A percentile compares a stretch with the other conserved stretches of the same genome.
These are phyloP conservation scores for Kryptolebias marmoratus DNA, from an alignment of 2,113 vertebrate genomes.

Conservation along the genomic window DNA sequence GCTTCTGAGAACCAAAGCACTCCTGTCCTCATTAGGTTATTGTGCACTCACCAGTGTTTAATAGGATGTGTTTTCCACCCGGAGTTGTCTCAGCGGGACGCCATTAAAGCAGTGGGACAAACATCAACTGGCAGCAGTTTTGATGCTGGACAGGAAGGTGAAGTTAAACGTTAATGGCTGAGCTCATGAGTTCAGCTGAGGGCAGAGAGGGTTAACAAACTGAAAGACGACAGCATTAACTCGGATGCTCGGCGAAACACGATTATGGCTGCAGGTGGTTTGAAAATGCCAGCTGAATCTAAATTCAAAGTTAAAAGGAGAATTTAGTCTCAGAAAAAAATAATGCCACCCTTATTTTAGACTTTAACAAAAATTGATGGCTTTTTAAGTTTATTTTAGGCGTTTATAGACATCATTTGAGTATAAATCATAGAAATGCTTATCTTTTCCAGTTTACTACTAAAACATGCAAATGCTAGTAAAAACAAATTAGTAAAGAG, in stretches of 20 bases:
- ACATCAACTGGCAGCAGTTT: constrained; percentile 74
- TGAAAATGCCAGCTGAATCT: background rate
- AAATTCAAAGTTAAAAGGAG: too few relatives aligned
- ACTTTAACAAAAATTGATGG: too few relatives aligned
- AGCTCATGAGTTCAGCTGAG: constrained; percentile 49
- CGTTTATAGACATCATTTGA: too few relatives aligned
- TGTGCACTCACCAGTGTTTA: constrained; percentile 73
- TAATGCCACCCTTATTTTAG: too few relatives aligned
- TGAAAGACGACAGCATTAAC: constrained; percentile 18
- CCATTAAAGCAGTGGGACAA: constrained; percentile 70
- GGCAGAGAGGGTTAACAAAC: constrained; percentile 44
- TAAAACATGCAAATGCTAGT: too few relatives aligned
- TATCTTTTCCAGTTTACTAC: too few relatives aligned
- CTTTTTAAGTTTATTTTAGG: too few relatives aligned
- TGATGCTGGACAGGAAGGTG: constrained; percentile 71
- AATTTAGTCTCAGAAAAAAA: too few relatives aligned
- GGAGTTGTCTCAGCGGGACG: constrained; percentile 69
- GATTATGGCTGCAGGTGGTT: background rate
- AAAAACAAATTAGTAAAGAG: too few relatives aligned
- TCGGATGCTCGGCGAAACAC: constrained; percentile 9
- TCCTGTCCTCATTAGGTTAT: constrained; percentile 71
- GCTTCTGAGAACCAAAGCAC: constrained; percentile 62
- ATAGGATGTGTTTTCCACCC: constrained; percentile 74
- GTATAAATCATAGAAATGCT: too few relatives aligned
- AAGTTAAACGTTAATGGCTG: constrained; percentile 52